Evolutionary conservation across 2,888 invertebrate genomes (phyloP).

Genomic region (Ophion obscuratus): DNA sequence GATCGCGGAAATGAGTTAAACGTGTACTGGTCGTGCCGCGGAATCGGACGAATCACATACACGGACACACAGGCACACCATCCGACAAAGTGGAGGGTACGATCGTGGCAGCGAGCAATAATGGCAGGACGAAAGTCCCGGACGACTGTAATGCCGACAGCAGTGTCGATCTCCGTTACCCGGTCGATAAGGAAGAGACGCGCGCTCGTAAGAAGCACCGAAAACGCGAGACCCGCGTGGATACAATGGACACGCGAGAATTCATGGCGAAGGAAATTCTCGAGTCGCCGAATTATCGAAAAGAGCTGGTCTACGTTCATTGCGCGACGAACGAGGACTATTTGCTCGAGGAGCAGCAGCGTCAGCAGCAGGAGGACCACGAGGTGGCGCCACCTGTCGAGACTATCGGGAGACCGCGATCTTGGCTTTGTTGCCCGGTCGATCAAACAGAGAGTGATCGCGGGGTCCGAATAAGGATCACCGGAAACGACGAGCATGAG

Average conservation of each 20-base stretch:
- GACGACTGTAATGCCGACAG: conserved; percentile 68
- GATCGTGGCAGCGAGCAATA: conserved; percentile 73
- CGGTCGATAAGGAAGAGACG: conserved; percentile 39
- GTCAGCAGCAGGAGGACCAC: conserved; percentile 35
- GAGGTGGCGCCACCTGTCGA: conserved; percentile 67
- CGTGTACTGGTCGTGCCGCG: not conserved
- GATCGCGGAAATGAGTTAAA: conserved; percentile 30
- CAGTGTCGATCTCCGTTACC: conserved; percentile 33
- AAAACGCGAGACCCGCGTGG: not conserved
- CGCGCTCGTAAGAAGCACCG: conserved; percentile 41
- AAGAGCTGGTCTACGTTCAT: conserved; percentile 75
- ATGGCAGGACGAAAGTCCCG: conserved; percentile 76
- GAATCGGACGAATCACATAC: not conserved
- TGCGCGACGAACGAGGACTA: conserved; percentile 75
- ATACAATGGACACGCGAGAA: conserved; percentile 54
- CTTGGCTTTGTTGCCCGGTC: conserved; percentile 85
- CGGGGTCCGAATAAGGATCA: conserved; percentile 74
- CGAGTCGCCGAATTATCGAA: conserved; percentile 68
- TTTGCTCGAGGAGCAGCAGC: conserved; percentile 67
- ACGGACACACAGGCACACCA: not conserved
- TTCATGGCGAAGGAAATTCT: conserved; percentile 70
- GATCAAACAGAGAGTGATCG: conserved; percentile 71
- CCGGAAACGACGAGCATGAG: conserved; percentile 55
- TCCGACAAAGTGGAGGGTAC: conserved; percentile 76
- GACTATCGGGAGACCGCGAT: conserved; percentile 77